Conservation (phyloP, 2,797 vertebrate species). For the Botia almorhae region DNA sequence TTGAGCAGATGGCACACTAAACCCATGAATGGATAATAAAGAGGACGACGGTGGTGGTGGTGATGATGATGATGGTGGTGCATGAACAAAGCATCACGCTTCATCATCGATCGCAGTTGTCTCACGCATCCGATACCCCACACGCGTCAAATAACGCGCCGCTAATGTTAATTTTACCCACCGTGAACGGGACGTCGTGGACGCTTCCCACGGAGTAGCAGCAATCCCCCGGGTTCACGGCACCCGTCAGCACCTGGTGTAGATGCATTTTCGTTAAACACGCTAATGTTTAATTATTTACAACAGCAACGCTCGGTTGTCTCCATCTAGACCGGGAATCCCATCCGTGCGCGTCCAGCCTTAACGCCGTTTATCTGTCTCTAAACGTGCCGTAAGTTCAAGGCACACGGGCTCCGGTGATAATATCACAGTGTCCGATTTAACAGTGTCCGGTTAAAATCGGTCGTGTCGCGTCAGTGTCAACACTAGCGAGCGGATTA, state of each 20-base stretch:
- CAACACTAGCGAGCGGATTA: slow-evolving; percentile 24
- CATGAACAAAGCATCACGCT: slow-evolving; percentile 10
- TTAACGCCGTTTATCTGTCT: slow-evolving; percentile 14
- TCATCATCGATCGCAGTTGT: not conserved
- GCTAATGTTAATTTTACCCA: slow-evolving; percentile 55
- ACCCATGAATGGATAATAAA: slow-evolving; percentile 11
- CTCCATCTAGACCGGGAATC: slow-evolving; percentile 57
- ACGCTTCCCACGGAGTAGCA: slow-evolving; percentile 86
- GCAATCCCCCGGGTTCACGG: slow-evolving; percentile 86
- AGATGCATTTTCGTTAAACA: slow-evolving; percentile 76
- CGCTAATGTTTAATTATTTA: slow-evolving; percentile 59
- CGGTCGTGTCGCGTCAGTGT: slow-evolving; percentile 13
- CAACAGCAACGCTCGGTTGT: slow-evolving; percentile 53
- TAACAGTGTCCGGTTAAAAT: not conserved
- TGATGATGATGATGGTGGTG: not conserved
- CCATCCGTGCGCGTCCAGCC: slow-evolving; percentile 50
- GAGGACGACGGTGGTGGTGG: slow-evolving; percentile 2
- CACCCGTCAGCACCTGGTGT: slow-evolving; percentile 86
- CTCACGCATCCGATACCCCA: slow-evolving; percentile 14
- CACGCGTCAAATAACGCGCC: slow-evolving; percentile 22
- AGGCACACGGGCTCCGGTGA: not conserved
- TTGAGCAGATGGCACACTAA: slow-evolving; percentile 44
- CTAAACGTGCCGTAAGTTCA: slow-evolving; percentile 6
- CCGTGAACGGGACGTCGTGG: slow-evolving; percentile 83
- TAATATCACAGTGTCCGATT: not conserved